These are phyloP conservation scores for Amphiprion percula DNA, from an alignment of 2,113 vertebrate species.

Conservation along the genomic window DNA sequence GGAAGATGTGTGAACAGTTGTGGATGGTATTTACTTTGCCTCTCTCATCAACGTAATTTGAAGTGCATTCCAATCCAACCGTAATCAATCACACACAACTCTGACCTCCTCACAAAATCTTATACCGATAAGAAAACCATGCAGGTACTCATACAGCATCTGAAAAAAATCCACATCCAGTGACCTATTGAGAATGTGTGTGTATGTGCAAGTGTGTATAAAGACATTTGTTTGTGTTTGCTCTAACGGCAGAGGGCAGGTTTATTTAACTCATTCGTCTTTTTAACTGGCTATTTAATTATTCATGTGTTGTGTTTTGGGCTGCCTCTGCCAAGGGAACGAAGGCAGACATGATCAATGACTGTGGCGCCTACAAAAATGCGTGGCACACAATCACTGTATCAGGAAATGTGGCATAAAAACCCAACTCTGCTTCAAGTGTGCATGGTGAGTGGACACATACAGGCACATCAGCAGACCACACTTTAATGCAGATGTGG, in stretches of 20 bases:
- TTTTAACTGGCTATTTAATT: constrained; percentile 81
- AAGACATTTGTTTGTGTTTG: constrained; percentile 54
- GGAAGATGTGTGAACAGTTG: not conserved
- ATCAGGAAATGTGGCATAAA: constrained; percentile 29
- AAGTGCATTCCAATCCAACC: constrained; percentile 40
- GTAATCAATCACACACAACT: constrained; percentile 52
- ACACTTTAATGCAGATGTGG: not conserved
- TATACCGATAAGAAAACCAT: constrained; percentile 44
- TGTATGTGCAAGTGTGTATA: constrained; percentile 37
- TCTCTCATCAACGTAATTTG: constrained; percentile 15
- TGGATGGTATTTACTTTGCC: not conserved
- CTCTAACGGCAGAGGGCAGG: constrained; percentile 40
- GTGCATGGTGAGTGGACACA: not conserved
- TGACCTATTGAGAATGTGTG: constrained; percentile 34
- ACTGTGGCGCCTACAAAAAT: constrained; percentile 21
- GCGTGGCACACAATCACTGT: constrained; percentile 13
- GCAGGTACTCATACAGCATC: constrained; percentile 54
- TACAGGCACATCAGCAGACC: not conserved
- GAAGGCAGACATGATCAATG: constrained; percentile 72
- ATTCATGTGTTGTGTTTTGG: constrained; percentile 76
- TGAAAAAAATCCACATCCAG: constrained; percentile 32
- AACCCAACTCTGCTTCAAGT: not conserved
- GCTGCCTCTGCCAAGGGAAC: constrained; percentile 47
- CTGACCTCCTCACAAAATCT: constrained; percentile 30
- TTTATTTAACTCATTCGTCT: constrained; percentile 81